Base-by-base conservation (phyloP, 53 echinoderm and acorn worm species). In the Zoroaster sp. region DNA sequence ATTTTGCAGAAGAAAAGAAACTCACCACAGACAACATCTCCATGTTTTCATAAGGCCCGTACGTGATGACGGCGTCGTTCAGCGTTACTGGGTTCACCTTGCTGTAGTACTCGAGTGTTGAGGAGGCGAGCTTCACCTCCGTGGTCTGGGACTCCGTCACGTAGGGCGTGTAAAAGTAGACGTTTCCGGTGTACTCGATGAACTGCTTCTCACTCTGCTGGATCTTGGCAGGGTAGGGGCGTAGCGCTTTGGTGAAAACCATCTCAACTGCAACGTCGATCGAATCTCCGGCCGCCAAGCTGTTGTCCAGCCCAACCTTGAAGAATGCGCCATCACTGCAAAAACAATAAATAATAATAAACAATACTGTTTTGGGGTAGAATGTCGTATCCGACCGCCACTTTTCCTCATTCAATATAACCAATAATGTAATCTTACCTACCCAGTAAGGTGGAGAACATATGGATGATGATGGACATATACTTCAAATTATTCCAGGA, bases 181-280 rank as follows among this genome's bases (percentile, higher is more conserved):
- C 94, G 74, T 83, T 94, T 20, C 92, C 95, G 20, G 42, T 55
- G 70, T 91, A 94, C 76, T 97, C 95, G 32, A 97, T 95, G 23
- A 75, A 87, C 90, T 97, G 98, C 77, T 95, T 95, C 86, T 97
- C 95, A 42, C 95, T 95, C 94, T 97, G 98, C 34, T 91, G 89
- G 70, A 97, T 97, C 80, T 93, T 74, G 31, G 98, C 92, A 49
- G 98, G 98, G 78, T 88, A 97, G 13, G 95, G 91, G 2, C 94
- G 92, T 7, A 97, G 93, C 4, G 90, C 74, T 12, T 97, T 92
- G 87, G 81, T 91, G 71, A 87, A 97, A 23, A 94, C 91, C 4
- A 65, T 78, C 17, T 97, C 98, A 11, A 95, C 71, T 15, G 75
- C 87, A 25, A 97, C 89, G 37, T 94, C 92, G 12, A 91, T 40